These are phyloP conservation scores for Pogonocherus hispidulus DNA, from an alignment of 2,888 invertebrate species.

Conservation along the genomic window DNA sequence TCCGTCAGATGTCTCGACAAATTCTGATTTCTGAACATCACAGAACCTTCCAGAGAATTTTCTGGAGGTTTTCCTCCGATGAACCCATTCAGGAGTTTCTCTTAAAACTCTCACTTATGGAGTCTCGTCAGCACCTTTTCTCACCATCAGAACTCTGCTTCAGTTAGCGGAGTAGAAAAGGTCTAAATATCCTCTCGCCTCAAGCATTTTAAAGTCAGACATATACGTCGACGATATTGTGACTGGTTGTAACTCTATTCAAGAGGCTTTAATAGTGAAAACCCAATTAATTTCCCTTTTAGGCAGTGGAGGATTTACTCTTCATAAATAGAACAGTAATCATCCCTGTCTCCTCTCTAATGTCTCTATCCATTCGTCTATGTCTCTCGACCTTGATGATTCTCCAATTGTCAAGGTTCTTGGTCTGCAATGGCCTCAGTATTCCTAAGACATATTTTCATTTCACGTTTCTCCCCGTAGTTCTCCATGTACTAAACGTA, in stretches of 20 bases:
- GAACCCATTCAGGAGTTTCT: constrained; percentile 16
- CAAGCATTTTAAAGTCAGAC: background rate
- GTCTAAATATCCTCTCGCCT: constrained; percentile 5
- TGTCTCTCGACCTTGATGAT: background rate
- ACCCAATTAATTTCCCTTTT: constrained; percentile 1
- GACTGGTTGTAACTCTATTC: background rate
- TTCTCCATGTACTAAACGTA: constrained; percentile 11
- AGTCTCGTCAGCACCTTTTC: constrained; percentile 13
- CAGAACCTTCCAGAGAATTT: constrained; percentile 27
- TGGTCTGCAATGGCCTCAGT: background rate
- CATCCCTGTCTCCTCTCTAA: background rate
- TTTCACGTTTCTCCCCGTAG: background rate
- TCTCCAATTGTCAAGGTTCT: background rate
- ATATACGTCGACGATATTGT: constrained; percentile 20
- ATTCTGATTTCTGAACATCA: constrained; percentile 18
- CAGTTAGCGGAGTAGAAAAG: constrained; percentile 23
- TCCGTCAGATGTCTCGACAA: constrained; percentile 36
- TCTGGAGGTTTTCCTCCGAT: constrained; percentile 29
- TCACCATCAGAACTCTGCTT: constrained; percentile 15
- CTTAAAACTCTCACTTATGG: constrained; percentile 26
- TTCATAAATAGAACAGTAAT: constrained; percentile 11
- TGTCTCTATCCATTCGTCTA: no score
- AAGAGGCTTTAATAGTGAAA: constrained; percentile 8
- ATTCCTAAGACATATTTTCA: no score
- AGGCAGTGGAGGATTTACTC: constrained; percentile 2